A percentile compares a stretch with the other conserved stretches of the same genome.
Evolutionary conservation across 2,888 invertebrate genomes (phyloP).

Genomic region (Hyposoter dolosus): DNA sequence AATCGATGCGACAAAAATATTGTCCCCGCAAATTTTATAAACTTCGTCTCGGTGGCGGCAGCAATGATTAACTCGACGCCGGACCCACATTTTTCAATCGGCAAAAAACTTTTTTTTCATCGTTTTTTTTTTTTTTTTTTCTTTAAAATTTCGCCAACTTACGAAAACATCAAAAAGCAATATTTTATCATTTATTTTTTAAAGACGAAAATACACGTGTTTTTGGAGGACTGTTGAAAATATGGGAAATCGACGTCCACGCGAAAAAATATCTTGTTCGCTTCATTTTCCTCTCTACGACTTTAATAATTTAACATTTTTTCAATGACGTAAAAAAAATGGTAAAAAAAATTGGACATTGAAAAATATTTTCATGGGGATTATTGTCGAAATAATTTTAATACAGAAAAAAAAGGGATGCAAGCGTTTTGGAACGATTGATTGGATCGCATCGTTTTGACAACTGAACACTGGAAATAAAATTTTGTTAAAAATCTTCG

Average conservation of each 20-base stretch:
- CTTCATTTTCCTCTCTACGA: no score
- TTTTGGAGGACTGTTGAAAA: not conserved
- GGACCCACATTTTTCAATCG: not conserved
- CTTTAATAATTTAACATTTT: no score
- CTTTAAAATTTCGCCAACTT: not conserved
- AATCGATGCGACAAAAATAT: conserved; percentile 16
- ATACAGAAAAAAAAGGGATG: no score
- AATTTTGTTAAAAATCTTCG: no score
- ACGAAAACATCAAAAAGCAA: not conserved
- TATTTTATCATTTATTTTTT: not conserved
- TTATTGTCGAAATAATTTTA: no score
- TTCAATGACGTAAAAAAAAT: no score
- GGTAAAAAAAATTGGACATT: no score
- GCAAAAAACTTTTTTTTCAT: not conserved
- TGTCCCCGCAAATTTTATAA: not conserved
- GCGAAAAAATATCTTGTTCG: not conserved
- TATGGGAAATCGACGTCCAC: not conserved
- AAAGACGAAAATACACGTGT: not conserved
- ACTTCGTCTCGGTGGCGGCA: not conserved
- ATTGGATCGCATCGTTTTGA: no score
- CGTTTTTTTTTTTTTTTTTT: not conserved
- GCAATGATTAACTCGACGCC: no score
- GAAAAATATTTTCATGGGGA: no score
- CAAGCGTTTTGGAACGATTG: no score
- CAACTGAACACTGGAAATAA: no score